Evolutionary conservation across 2,888 invertebrate species (phyloP).

Genomic region (Trichopria drosophilae): DNA sequence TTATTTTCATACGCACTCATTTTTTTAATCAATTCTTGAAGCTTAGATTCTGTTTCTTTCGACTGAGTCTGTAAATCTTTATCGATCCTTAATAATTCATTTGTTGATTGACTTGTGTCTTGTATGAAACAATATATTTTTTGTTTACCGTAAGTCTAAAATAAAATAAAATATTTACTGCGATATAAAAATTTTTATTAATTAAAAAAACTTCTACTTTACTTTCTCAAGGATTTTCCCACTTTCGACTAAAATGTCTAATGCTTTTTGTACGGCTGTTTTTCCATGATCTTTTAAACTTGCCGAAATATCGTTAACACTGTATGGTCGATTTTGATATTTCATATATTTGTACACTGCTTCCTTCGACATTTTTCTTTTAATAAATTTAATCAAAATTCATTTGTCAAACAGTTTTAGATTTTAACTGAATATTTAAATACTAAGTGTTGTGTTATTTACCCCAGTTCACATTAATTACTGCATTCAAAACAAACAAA

Average conservation of each 20-base stretch:
- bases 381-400: too few species aligned
- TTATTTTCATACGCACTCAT: conserved; percentile 56
- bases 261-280: conserved; percentile 73
- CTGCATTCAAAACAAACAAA: too few species aligned
- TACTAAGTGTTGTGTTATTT: too few species aligned
- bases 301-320: conserved; percentile 76
- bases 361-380: too few species aligned
- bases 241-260: conserved; percentile 71
- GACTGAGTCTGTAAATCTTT: conserved; percentile 65
- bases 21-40: conserved; percentile 58
- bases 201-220: conserved; percentile 14
- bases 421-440: too few species aligned
- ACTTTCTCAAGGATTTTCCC: conserved; percentile 57
- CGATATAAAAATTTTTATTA: too few species aligned
- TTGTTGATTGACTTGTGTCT: conserved; percentile 56
- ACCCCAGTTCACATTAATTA: too few species aligned
- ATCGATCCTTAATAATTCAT: conserved; percentile 55
- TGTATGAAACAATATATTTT: conserved; percentile 84
- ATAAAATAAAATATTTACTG: conserved; percentile 15
- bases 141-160: conserved; percentile 78
- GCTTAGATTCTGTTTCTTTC: conserved; percentile 58
- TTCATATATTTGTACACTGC: conserved; percentile 73
- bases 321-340: conserved; percentile 81
- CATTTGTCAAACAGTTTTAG: too few species aligned
- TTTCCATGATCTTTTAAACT: conserved; percentile 78